A percentile compares a stretch with the other conserved stretches of the same genome.
Conservation (phyloP, 2,797 vertebrate genomes). For the Danio albolineatus region DNA sequence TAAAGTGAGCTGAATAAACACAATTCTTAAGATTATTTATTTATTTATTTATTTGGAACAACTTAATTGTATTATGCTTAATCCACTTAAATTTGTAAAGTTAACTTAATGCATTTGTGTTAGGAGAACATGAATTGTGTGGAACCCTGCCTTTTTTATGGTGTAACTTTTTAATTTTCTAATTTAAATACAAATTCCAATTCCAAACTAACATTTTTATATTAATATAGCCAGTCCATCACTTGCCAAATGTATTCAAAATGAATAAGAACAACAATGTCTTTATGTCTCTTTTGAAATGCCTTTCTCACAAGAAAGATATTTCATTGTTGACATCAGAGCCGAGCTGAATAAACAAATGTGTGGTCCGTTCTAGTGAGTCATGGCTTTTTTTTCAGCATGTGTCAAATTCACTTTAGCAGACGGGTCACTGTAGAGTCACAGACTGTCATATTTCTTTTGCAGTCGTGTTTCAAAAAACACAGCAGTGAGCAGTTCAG, state of each 20-base stretch:
- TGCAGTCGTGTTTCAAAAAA: not conserved
- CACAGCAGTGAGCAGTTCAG: not conserved
- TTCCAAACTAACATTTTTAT: no score
- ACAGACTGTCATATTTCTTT: constrained; percentile 23
- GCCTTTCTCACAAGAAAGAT: constrained; percentile 9
- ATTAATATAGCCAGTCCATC: not conserved
- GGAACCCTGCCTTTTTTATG: no score
- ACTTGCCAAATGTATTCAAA: not conserved
- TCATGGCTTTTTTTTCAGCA: constrained; percentile 12
- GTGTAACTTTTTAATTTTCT: no score
- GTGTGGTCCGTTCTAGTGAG: constrained; percentile 8
- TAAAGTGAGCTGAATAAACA: no score
- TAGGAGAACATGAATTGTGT: no score
- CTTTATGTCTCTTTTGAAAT: not conserved
- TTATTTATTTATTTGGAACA: no score
- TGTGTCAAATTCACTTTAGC: constrained; percentile 17
- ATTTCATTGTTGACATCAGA: constrained; percentile 7
- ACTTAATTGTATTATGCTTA: no score
- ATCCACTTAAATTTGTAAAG: no score
- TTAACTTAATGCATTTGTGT: no score
- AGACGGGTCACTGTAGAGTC: not conserved
- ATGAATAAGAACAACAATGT: not conserved
- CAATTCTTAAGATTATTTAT: no score
- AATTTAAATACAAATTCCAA: no score
- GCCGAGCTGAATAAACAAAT: constrained; percentile 1